Conservation (phyloP, 1,140 invertebrate species). For the Callitettix versicolor region DNA sequence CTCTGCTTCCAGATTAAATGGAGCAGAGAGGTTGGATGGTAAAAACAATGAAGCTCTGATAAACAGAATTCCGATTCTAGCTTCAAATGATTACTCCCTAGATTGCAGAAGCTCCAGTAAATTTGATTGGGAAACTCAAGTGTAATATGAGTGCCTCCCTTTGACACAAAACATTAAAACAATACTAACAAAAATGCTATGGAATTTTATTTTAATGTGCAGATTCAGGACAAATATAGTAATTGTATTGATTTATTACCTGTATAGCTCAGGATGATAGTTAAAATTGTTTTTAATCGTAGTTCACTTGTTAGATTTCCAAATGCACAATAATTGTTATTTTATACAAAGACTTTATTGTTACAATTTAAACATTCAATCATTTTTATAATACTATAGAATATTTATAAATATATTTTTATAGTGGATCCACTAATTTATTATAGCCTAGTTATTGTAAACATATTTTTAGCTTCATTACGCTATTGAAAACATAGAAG, state of each 20-base stretch:
- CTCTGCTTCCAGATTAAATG: slow-evolving; percentile 25
- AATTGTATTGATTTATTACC: not conserved
- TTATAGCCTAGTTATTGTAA: not conserved
- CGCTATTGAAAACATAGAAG: not conserved
- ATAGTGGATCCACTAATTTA: not conserved
- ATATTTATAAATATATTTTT: not conserved
- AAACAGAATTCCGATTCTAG: slow-evolving; percentile 12
- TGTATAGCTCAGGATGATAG: not conserved
- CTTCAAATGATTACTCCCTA: slow-evolving; percentile 14
- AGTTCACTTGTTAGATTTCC: not conserved
- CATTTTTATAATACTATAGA: not conserved
- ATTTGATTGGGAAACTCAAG: slow-evolving; percentile 15
- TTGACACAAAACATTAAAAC: no score
- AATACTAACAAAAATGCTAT: not conserved
- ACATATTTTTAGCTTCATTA: not conserved
- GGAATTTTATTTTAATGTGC: not conserved
- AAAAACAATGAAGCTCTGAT: slow-evolving; percentile 13
- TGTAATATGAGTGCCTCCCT: not conserved
- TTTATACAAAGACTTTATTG: no score
- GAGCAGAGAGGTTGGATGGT: slow-evolving; percentile 23
- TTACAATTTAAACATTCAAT: no score
- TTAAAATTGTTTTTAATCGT: not conserved
- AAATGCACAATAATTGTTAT: no score
- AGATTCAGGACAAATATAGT: not conserved
- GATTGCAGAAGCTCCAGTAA: slow-evolving; percentile 5